Evolutionary conservation across 2,888 invertebrate species (phyloP).

Genomic region (Elgonia sp.): DNA sequence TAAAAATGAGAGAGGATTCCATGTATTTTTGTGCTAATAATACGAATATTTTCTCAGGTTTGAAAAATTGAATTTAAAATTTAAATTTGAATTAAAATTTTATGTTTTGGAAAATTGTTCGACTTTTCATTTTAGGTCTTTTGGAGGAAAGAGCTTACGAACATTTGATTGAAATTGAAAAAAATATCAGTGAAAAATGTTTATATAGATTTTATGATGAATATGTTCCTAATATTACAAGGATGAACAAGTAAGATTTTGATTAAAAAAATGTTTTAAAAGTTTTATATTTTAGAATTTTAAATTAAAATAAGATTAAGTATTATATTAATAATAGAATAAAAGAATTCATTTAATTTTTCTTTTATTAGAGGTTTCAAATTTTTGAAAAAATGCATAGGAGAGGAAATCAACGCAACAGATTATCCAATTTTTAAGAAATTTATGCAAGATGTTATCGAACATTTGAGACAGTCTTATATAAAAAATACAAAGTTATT

Average conservation of each 20-base stretch:
- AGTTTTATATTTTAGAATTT: too few species aligned
- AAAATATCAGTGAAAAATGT: not conserved
- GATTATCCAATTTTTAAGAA: too few species aligned
- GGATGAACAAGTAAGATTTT: not conserved
- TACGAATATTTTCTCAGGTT: not conserved
- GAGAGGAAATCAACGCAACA: too few species aligned
- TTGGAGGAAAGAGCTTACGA: not conserved
- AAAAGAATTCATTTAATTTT: too few species aligned
- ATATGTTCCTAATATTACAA: not conserved
- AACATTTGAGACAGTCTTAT: too few species aligned
- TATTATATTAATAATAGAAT: too few species aligned
- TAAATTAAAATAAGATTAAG: too few species aligned
- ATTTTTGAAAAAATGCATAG: too few species aligned
- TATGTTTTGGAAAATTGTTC: not conserved
- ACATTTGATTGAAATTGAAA: not conserved
- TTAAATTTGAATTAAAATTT: not conserved
- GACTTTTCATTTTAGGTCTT: not conserved
- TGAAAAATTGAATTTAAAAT: not conserved
- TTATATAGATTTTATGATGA: not conserved
- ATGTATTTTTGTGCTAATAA: not conserved
- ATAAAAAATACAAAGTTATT: too few species aligned
- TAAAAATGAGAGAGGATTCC: not conserved
- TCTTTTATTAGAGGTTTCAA: too few species aligned
- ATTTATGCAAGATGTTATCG: too few species aligned
- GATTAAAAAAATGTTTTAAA: too few species aligned